Percentiles rank a stretch among this genome's conserved stretches.
These are phyloP conservation scores for Paedocypris micromegethes DNA, from an alignment of 2,797 vertebrate genomes.

Conservation along the genomic window DNA sequence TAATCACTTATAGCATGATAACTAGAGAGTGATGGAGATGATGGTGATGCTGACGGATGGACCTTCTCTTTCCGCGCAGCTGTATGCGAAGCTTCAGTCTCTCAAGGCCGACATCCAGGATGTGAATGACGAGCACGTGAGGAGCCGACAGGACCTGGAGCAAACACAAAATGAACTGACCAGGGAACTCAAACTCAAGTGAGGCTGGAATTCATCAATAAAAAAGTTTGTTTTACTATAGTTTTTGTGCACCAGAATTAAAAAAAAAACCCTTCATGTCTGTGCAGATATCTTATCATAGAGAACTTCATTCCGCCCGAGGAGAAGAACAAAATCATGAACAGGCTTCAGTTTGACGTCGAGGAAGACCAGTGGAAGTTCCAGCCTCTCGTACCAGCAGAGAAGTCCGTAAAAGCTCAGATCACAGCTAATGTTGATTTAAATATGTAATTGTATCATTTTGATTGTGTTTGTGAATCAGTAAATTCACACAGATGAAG, in stretches of 20 bases:
- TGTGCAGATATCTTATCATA: slow-evolving; percentile 85
- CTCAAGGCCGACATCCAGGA: slow-evolving; percentile 74
- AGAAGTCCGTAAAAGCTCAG: slow-evolving; percentile 66
- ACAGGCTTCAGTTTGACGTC: slow-evolving; percentile 82
- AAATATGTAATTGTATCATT: neutral
- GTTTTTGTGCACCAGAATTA: too few species aligned
- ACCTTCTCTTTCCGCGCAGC: slow-evolving; percentile 48
- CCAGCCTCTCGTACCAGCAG: slow-evolving; percentile 80
- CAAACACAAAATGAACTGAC: slow-evolving; percentile 75
- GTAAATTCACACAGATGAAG: slow-evolving; percentile 85
- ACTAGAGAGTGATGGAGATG: neutral
- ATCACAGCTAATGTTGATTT: neutral
- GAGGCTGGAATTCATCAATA: slow-evolving; percentile 35
- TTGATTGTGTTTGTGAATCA: slow-evolving; percentile 45
- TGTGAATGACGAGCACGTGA: slow-evolving; percentile 71
- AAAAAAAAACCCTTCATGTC: neutral
- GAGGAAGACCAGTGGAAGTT: slow-evolving; percentile 97
- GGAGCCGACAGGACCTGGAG: slow-evolving; percentile 72
- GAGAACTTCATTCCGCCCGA: slow-evolving; percentile 97
- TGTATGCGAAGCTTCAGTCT: slow-evolving; percentile 72
- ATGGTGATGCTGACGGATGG: neutral
- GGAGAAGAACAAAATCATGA: slow-evolving; percentile 98
- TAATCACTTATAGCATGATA: slow-evolving; percentile 34
- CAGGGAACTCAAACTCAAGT: slow-evolving; percentile 75
- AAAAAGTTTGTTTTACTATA: neutral